Conservation (phyloP, 2,888 invertebrate genomes). For the Notodonta dromedarius region DNA sequence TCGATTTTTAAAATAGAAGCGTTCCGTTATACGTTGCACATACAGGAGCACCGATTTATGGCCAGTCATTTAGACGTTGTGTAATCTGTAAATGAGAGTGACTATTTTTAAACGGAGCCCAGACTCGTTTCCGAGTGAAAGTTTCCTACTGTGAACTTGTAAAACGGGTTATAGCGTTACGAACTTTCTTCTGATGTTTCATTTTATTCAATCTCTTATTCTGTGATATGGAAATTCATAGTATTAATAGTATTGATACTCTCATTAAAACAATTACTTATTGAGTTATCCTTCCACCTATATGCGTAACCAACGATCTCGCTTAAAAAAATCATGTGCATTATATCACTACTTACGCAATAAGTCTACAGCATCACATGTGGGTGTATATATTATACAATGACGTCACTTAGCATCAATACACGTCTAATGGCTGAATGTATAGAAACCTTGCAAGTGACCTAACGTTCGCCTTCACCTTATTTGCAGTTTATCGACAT, state of each 20-base stretch:
- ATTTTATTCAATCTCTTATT: constrained; percentile 23
- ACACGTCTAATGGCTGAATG: constrained; percentile 26
- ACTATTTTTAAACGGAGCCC: constrained; percentile 65
- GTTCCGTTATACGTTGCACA: constrained; percentile 63
- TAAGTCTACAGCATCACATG: not conserved
- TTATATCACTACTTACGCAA: not conserved
- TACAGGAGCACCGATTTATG: constrained; percentile 62
- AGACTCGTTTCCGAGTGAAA: constrained; percentile 70
- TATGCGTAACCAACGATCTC: too few relatives aligned
- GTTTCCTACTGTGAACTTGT: constrained; percentile 66
- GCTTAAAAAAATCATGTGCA: too few relatives aligned
- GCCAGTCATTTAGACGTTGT: constrained; percentile 66
- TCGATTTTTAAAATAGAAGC: constrained; percentile 78
- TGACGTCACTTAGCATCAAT: constrained; percentile 39
- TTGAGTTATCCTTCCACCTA: too few relatives aligned
- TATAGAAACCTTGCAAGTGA: constrained; percentile 50
- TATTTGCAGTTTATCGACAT: constrained; percentile 49
- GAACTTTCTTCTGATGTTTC: constrained; percentile 53
- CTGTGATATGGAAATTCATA: constrained; percentile 9
- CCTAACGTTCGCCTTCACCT: constrained; percentile 63
- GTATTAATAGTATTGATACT: not conserved
- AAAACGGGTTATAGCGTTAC: constrained; percentile 54
- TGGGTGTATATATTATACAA: constrained; percentile 9
- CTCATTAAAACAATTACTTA: too few relatives aligned
- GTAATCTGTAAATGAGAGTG: constrained; percentile 67